phyloP scores from a whole-genome alignment of 1,140 invertebrate genomes.

The Drepana arcuata region DNA sequence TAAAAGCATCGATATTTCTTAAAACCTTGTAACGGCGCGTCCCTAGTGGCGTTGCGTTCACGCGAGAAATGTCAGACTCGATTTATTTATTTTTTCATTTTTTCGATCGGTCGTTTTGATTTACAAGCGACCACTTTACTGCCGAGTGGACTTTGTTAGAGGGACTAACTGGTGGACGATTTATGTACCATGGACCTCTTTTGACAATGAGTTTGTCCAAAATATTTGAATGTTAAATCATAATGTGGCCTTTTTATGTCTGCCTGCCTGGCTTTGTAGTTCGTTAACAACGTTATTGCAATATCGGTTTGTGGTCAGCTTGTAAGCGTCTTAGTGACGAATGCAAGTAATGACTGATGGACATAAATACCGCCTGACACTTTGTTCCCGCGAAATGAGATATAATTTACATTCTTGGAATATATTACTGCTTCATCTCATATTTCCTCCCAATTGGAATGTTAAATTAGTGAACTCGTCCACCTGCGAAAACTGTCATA shows the following conservation, averaged over 20 bases:
- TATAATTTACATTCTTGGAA: no score
- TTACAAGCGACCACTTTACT: slow-evolving; percentile 61
- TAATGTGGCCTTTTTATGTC: slow-evolving; percentile 33
- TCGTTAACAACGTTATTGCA: slow-evolving; percentile 35
- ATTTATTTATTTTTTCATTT: slow-evolving; percentile 46
- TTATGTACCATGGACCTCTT: slow-evolving; percentile 41
- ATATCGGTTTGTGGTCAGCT: slow-evolving; percentile 20
- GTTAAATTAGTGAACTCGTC: no score
- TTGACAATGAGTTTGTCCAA: slow-evolving; percentile 43
- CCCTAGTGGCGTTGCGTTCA: slow-evolving; percentile 29
- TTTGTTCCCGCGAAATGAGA: no score
- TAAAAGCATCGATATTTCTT: slow-evolving; percentile 7
- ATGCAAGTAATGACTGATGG: no score
- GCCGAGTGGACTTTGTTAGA: slow-evolving; percentile 56
- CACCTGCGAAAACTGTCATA: no score
- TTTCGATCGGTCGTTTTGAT: slow-evolving; percentile 63
- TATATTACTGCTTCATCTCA: no score
- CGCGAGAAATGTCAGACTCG: slow-evolving; percentile 38
- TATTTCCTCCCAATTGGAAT: no score
- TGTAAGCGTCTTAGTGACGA: no score
- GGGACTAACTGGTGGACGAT: slow-evolving; percentile 52
- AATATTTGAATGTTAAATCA: slow-evolving; percentile 48
- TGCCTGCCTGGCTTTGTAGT: slow-evolving; percentile 11
- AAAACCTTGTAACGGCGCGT: slow-evolving; percentile 15
- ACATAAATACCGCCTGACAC: no score